Evolutionary conservation across 2,113 vertebrate species (phyloP).

Genomic region (Rostratula benghalensis): DNA sequence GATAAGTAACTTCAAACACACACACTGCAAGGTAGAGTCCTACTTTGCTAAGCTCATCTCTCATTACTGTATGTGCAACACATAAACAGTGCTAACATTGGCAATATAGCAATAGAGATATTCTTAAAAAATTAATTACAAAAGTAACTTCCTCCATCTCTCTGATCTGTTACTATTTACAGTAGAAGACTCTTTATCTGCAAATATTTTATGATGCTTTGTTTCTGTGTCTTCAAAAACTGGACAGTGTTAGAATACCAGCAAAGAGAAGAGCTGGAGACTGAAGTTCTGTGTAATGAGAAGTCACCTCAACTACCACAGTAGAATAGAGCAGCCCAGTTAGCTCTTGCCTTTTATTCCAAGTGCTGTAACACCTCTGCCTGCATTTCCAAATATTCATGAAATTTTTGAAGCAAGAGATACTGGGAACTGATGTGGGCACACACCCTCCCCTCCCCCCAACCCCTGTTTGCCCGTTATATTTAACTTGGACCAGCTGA

Average conservation of each 20-base stretch:
- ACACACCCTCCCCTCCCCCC: not conserved
- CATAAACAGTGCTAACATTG: not conserved
- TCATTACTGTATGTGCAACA: not conserved
- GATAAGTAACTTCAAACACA: not conserved
- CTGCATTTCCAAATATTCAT: not conserved
- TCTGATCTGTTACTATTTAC: not conserved
- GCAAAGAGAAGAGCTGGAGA: not conserved
- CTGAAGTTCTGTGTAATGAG: not conserved
- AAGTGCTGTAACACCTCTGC: not conserved
- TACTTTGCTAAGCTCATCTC: not conserved
- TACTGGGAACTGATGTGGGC: not conserved
- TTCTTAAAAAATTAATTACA: not conserved
- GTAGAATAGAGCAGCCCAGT: rapidly evolving
- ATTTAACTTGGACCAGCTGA: not conserved
- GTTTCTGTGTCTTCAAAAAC: not conserved
- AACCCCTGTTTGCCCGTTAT: not conserved
- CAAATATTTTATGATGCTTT: not conserved
- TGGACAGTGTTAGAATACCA: not conserved
- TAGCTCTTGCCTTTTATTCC: not conserved
- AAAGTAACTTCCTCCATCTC: not conserved
- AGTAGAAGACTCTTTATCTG: not conserved
- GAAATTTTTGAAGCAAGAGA: not conserved
- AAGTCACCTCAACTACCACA: not conserved
- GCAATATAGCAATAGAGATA: not conserved
- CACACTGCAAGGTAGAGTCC: not conserved